Evolutionary conservation across 30 jellyfish, hydroid and myxozoan species (phyloP).

Genomic region (Aurelia aurita complex sp. Pacific): DNA sequence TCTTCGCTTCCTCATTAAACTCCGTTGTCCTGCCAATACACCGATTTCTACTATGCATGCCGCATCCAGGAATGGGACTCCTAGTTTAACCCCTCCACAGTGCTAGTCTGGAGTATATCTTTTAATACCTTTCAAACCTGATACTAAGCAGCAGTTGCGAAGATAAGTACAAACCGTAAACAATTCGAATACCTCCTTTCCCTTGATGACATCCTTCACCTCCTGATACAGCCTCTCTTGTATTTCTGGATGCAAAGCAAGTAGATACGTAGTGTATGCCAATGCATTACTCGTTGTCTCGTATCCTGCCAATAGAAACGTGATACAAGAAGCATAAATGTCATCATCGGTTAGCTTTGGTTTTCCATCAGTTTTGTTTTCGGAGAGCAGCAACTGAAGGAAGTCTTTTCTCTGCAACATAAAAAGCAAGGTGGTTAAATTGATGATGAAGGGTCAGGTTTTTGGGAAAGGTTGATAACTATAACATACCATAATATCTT

Average conservation of each 20-base stretch:
- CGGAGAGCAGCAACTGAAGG: constrained; percentile 41
- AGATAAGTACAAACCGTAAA: not conserved
- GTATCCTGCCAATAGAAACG: constrained; percentile 57
- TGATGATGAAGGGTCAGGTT: too few species aligned
- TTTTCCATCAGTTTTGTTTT: constrained; percentile 42
- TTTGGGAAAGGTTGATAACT: too few species aligned
- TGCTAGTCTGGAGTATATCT: too few species aligned
- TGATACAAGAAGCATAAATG: constrained; percentile 43
- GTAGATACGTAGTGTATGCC: constrained; percentile 45
- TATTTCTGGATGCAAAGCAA: constrained; percentile 58
- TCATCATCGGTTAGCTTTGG: constrained; percentile 53
- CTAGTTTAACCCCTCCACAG: too few species aligned
- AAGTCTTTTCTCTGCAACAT: constrained; percentile 46
- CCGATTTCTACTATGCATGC: too few species aligned
- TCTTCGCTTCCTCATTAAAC: too few species aligned
- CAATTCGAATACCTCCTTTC: constrained; percentile 5
- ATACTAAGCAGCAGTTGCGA: too few species aligned
- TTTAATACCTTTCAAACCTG: too few species aligned
- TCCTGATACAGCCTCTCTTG: constrained; percentile 59
- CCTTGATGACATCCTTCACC: constrained; percentile 6
- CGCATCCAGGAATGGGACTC: too few species aligned
- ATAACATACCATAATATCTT: too few species aligned
- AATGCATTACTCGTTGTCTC: constrained; percentile 59
- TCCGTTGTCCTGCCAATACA: too few species aligned
- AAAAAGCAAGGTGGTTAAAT: too few species aligned